phyloP scores from a whole-genome alignment of 2,797 vertebrate genomes.

The Pterois miles region DNA sequence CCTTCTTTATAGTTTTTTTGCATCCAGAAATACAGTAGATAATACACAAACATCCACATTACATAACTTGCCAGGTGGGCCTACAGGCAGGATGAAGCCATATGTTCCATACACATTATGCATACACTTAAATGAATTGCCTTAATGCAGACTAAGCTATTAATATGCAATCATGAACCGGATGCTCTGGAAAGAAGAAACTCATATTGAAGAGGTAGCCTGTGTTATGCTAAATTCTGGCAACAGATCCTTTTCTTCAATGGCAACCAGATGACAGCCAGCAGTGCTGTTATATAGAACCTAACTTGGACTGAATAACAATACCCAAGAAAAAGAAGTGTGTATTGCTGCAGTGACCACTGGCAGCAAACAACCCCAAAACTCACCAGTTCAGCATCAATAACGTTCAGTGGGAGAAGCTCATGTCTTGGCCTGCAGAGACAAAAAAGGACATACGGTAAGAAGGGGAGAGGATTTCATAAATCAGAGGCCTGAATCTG shows the following conservation, averaged over 20 bases:
- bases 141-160: conserved; percentile 34
- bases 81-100: conserved; percentile 14
- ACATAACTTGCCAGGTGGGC: conserved; percentile 33
- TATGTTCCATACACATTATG: conserved; percentile 43
- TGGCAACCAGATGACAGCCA: conserved; percentile 31
- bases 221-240: conserved; percentile 15
- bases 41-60: conserved; percentile 17
- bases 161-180: conserved; percentile 43
- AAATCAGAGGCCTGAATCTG: conserved; percentile 48
- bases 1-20: neutral
- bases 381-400: conserved; percentile 84
- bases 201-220: conserved; percentile 27
- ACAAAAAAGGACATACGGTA: conserved; percentile 72
- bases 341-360: neutral
- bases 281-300: neutral
- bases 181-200: conserved; percentile 30
- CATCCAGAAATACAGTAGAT: conserved; percentile 11
- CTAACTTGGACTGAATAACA: conserved; percentile 21
- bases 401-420: conserved; percentile 66
- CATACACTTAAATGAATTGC: conserved; percentile 32
- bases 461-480: conserved; percentile 59
- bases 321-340: neutral
- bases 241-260: conserved; percentile 10
- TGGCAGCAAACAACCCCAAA: conserved; percentile 4
- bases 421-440: conserved; percentile 79